phyloP scores from a whole-genome alignment of 1,140 invertebrate genomes.

The Riptortus pedestris region DNA sequence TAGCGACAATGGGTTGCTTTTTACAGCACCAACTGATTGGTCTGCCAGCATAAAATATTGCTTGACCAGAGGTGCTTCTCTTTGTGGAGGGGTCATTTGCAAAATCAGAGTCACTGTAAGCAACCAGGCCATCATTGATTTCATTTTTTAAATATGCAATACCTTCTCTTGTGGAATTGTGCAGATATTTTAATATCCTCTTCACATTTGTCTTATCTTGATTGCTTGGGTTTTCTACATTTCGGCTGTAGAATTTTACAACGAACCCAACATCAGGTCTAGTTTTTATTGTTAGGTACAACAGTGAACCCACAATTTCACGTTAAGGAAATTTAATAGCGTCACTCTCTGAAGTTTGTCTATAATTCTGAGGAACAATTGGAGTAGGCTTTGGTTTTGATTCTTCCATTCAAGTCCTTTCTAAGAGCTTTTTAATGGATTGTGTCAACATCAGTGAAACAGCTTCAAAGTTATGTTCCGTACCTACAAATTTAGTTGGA shows the following conservation, averaged over 20 bases:
- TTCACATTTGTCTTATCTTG: background rate
- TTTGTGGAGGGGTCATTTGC: conserved; percentile 4
- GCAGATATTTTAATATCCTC: background rate
- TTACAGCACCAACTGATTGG: conserved; percentile 17
- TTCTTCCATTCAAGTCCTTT: no score
- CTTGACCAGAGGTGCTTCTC: conserved; percentile 19
- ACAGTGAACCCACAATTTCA: background rate
- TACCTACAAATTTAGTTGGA: no score
- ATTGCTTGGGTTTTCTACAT: background rate
- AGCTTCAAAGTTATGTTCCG: no score
- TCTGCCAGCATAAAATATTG: conserved; percentile 20
- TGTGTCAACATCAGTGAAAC: no score
- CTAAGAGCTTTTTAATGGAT: no score
- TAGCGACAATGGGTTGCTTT: conserved; percentile 23
- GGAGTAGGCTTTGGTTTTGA: no score
- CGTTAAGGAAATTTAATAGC: no score
- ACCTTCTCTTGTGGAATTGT: background rate
- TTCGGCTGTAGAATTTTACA: background rate
- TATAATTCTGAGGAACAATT: no score
- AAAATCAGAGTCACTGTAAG: conserved; percentile 19
- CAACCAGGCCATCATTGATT: background rate
- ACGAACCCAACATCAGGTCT: background rate
- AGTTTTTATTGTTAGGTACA: background rate
- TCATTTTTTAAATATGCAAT: background rate
- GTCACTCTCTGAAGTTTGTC: no score